Evolutionary conservation across 2,113 vertebrate genomes (phyloP).

Genomic region (Rattus rattus): DNA sequence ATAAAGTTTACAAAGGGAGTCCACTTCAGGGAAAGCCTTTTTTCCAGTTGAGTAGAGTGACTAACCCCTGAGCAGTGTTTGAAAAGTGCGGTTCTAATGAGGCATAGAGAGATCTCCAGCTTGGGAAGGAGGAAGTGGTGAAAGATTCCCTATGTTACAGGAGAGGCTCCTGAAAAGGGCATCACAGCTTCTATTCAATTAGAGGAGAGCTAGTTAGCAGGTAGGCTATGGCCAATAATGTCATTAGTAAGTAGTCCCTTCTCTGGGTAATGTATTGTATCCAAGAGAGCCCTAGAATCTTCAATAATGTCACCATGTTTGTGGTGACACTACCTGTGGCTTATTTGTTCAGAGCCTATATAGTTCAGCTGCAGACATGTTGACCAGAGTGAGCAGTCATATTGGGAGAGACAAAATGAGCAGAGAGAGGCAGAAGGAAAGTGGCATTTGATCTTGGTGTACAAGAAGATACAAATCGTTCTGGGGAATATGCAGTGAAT

Average conservation of each 20-base stretch:
- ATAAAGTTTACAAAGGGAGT: no score
- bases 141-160: background rate
- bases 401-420: no score
- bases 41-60: no score
- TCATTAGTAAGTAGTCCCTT: background rate
- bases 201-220: background rate
- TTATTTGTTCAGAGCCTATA: background rate
- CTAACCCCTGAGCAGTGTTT: no score
- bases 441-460: background rate
- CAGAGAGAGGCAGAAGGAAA: no score
- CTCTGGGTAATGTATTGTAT: background rate
- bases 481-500: background rate
- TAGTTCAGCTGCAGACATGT: accelerated
- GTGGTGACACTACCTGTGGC: background rate
- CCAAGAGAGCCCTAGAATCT: background rate
- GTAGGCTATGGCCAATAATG: background rate
- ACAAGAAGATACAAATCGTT: background rate
- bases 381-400: background rate
- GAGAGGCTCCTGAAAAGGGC: background rate
- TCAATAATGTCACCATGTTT: background rate
- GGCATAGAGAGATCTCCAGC: background rate
- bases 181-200: no score
- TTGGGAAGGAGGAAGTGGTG: background rate
- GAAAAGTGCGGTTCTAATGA: background rate
- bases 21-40: no score